phyloP scores from a whole-genome alignment of 2,888 invertebrate species.

The Troides aeacus region DNA sequence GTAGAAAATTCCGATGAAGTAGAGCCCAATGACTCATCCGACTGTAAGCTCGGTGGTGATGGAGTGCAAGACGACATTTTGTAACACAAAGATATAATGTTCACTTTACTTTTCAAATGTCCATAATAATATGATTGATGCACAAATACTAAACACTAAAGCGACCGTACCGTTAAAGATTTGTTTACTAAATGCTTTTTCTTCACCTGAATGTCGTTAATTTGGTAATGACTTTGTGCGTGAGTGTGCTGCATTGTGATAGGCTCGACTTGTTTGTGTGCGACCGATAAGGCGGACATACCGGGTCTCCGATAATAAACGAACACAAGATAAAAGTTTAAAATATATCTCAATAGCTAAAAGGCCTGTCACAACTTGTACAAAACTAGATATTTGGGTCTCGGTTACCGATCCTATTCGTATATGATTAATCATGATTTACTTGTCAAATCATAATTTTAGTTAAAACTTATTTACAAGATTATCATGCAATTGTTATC shows the following conservation, averaged over 20 bases:
- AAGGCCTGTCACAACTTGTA: conserved; percentile 60
- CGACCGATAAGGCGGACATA: conserved; percentile 70
- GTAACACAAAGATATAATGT: conserved; percentile 11
- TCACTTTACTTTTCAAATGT: conserved; percentile 27
- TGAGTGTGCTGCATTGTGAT: conserved; percentile 65
- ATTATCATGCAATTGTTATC: too few relatives aligned
- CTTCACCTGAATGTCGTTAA: conserved; percentile 75
- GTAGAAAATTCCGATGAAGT: conserved; percentile 54
- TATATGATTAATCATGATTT: conserved; percentile 24
- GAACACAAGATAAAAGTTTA: conserved; percentile 63
- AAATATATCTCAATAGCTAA: conserved; percentile 74
- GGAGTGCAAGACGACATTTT: conserved; percentile 58
- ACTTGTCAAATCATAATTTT: conserved; percentile 3
- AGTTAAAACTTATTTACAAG: neutral
- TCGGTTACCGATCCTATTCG: conserved; percentile 26
- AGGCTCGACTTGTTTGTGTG: conserved; percentile 60
- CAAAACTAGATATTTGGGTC: conserved; percentile 33
- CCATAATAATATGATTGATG: conserved; percentile 35
- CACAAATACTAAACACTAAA: conserved; percentile 49
- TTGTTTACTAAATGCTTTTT: conserved; percentile 77
- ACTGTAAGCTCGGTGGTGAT: conserved; percentile 59
- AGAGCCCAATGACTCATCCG: conserved; percentile 60
- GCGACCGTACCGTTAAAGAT: conserved; percentile 63
- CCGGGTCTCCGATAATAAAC: conserved; percentile 69
- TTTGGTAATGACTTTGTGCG: conserved; percentile 73